phyloP scores from a whole-genome alignment of 92 coral and sea anemone species.

The Umimayanthus chanpuru region DNA sequence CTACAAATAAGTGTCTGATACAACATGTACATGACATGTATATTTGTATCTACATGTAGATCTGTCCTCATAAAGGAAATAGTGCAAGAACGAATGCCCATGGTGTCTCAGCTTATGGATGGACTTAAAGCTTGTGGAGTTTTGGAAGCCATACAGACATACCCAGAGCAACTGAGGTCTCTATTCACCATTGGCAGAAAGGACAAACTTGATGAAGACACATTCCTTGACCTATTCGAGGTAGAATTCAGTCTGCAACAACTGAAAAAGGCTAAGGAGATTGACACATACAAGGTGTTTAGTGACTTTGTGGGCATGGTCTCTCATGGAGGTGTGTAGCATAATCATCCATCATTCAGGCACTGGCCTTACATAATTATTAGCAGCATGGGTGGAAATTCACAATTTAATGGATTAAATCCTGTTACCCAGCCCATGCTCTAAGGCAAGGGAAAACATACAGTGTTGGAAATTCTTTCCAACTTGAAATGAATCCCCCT shows the following conservation, averaged over 20 bases:
- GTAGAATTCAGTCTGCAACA: slow-evolving; percentile 57
- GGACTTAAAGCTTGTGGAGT: slow-evolving; percentile 45
- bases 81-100: slow-evolving; percentile 60
- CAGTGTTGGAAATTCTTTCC: slow-evolving; percentile 7
- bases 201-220: slow-evolving; percentile 54
- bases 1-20: slow-evolving; percentile 12
- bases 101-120: slow-evolving; percentile 64
- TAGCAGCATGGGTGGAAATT: slow-evolving; percentile 11
- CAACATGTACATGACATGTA: neutral
- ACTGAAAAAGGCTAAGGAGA: slow-evolving; percentile 57
- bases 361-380: slow-evolving; percentile 24
- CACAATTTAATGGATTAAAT: neutral
- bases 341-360: slow-evolving; percentile 6
- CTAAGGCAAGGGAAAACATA: slow-evolving; percentile 17
- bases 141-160: slow-evolving; percentile 45
- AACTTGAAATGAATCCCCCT: neutral
- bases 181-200: slow-evolving; percentile 37
- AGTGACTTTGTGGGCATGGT: slow-evolving; percentile 55
- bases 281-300: slow-evolving; percentile 52
- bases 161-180: slow-evolving; percentile 51
- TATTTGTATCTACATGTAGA: slow-evolving; percentile 35
- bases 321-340: slow-evolving; percentile 38
- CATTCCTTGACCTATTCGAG: slow-evolving; percentile 49
- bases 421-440: slow-evolving; percentile 17
- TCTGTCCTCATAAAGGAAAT: slow-evolving; percentile 42